phyloP scores from a whole-genome alignment of 2,888 invertebrate species.

The Dryadula phaetusa region DNA sequence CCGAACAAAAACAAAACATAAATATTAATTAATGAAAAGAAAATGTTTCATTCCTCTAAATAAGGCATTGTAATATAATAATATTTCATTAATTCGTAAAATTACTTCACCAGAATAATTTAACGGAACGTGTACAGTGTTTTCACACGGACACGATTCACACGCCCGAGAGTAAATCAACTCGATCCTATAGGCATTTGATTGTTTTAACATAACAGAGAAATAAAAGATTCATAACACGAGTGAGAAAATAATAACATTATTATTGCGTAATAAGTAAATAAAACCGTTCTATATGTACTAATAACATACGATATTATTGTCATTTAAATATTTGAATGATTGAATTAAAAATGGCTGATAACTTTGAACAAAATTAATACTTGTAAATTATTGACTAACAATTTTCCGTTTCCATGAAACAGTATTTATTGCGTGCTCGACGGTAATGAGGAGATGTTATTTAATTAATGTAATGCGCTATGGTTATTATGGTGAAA shows the following conservation, averaged over 20 bases:
- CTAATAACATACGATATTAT: too few relatives aligned
- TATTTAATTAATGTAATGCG: slow-evolving; percentile 28
- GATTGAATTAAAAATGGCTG: background rate
- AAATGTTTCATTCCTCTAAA: slow-evolving; percentile 18
- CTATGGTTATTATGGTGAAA: slow-evolving; percentile 19
- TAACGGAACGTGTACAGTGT: background rate
- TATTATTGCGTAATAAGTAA: background rate
- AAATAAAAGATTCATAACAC: background rate
- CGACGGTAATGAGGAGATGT: slow-evolving; percentile 25
- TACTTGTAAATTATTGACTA: background rate
- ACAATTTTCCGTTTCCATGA: slow-evolving; percentile 17
- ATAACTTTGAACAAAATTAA: background rate
- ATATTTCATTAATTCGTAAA: slow-evolving; percentile 27
- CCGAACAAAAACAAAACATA: background rate
- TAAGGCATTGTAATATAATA: slow-evolving; percentile 10
- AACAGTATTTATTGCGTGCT: slow-evolving; percentile 15
- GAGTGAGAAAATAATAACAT: background rate
- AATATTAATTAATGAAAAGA: background rate
- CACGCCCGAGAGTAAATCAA: slow-evolving; percentile 4
- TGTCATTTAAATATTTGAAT: too few relatives aligned
- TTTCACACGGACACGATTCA: slow-evolving; percentile 1
- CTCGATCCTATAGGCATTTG: slow-evolving; percentile 3
- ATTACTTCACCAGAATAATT: slow-evolving; percentile 10
- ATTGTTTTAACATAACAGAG: background rate
- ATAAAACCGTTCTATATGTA: too few relatives aligned